Conservation (phyloP, 2,113 vertebrate genomes). For the Quiscalus mexicanus region DNA sequence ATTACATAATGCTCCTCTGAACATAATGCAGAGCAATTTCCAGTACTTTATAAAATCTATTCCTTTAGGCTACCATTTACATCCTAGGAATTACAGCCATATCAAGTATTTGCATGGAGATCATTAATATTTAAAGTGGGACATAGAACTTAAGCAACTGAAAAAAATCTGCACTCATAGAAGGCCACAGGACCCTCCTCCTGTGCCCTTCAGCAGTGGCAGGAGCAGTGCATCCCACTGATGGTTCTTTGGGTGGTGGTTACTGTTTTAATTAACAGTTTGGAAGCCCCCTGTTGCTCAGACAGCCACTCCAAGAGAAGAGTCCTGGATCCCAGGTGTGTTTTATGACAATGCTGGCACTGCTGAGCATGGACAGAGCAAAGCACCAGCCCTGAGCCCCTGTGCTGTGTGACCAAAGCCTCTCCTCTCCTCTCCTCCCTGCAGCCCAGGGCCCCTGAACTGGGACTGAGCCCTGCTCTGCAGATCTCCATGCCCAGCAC, state of each 20-base stretch:
- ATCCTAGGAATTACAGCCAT: not conserved
- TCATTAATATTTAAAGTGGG: not conserved
- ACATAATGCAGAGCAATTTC: not conserved
- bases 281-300: not conserved
- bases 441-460: not conserved
- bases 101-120: not conserved
- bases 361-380: rapidly evolving
- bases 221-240: not conserved
- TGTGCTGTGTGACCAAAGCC: not conserved
- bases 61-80: constrained; percentile 3
- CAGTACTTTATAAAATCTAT: not conserved
- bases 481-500: not conserved
- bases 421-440: not conserved
- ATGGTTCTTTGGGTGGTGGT: not conserved
- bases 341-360: not conserved
- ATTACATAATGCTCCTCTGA: not conserved
- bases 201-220: not conserved
- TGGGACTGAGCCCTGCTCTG: not conserved
- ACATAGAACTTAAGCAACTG: not conserved
- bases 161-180: not conserved
- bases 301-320: not conserved
- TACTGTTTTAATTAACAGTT: not conserved
- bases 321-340: not conserved
- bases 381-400: not conserved
- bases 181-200: not conserved